Conservation (phyloP, 2,888 invertebrate genomes). For the Standfussiana lucernea region DNA sequence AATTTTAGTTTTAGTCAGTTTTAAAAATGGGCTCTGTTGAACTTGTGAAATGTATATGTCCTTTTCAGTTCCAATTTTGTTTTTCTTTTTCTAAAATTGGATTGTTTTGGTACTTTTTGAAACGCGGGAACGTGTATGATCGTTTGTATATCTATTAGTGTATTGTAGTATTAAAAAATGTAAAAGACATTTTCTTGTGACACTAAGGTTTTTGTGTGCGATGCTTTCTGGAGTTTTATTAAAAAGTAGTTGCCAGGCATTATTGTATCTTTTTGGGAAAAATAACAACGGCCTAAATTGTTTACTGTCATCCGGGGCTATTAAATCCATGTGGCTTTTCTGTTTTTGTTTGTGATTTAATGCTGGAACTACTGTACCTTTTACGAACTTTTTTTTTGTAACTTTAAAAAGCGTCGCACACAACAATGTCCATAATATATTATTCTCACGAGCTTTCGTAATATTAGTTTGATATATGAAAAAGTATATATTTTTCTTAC, state of each 20-base stretch:
- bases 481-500: slow-evolving; percentile 89
- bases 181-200: slow-evolving; percentile 89
- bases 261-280: not conserved
- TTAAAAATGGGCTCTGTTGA: slow-evolving; percentile 25
- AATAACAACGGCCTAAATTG: not conserved
- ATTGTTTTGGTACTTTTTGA: slow-evolving; percentile 73
- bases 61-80: slow-evolving; percentile 54
- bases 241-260: not conserved
- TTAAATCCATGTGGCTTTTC: not conserved
- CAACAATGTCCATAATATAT: slow-evolving; percentile 70
- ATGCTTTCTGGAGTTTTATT: slow-evolving; percentile 35
- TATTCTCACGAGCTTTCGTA: slow-evolving; percentile 89
- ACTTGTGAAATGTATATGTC: slow-evolving; percentile 39
- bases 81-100: slow-evolving; percentile 74
- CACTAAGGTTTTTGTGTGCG: slow-evolving; percentile 65
- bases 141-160: slow-evolving; percentile 73
- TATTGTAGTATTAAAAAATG: slow-evolving; percentile 80
- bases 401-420: slow-evolving; percentile 46
- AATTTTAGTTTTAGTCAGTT: slow-evolving; percentile 60
- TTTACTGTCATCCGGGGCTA: not conserved
- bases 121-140: slow-evolving; percentile 77
- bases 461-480: slow-evolving; percentile 80
- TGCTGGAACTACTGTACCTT: not conserved
- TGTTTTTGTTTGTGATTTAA: not conserved
- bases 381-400: not conserved